Evolutionary conservation across 2,797 vertebrate genomes (phyloP), one percentile per base, ranked within the genome.

Genomic region (Sebastes matsubarae): DNA sequence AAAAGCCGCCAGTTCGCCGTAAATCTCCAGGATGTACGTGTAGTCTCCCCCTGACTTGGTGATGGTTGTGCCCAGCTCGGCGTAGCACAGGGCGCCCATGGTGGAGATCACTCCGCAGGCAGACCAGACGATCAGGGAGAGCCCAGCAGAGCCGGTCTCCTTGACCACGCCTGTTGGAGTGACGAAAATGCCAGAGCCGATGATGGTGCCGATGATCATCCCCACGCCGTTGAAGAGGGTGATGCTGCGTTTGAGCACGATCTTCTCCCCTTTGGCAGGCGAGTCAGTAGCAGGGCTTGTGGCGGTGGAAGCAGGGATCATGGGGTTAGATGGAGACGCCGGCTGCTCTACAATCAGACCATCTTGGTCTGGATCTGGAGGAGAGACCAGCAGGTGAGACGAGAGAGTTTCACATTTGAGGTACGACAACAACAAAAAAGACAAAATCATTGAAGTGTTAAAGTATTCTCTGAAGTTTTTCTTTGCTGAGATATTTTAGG

Each of bases 141-240:
- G 94, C 36, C 98, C 98, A 0, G 98, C 97, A 1, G 98, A 99
- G 59, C 98, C 98, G 0, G 98, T 96, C 92, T 99, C 97, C 72
- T 96, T 95, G 54, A 99, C 88, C 90, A 99, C 98, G 0, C 98
- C 98, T 1, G 98, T 98, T 5, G 98, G 98, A 24, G 97, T 96
- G 74, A 99, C 96, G 71, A 99, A 99, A 91, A 99, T 99, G 68
- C 98, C 98, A 0, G 98, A 99, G 79, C 98, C 98, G 83, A 99
- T 98, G 94, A 99, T 99, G 92, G 98, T 99, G 80, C 98, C 98
- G 25, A 99, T 97, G 91, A 99, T 99, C 93, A 99, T 98, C 64
- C 97, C 98, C 93, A 99, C 97, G 8, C 98, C 98, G 65, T 99
- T 99, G 34, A 97, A 82, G 79, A 99, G 96, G 1, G 98, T 99